phyloP scores from a whole-genome alignment of 2,888 invertebrate genomes.

The Doris montereyensis region DNA sequence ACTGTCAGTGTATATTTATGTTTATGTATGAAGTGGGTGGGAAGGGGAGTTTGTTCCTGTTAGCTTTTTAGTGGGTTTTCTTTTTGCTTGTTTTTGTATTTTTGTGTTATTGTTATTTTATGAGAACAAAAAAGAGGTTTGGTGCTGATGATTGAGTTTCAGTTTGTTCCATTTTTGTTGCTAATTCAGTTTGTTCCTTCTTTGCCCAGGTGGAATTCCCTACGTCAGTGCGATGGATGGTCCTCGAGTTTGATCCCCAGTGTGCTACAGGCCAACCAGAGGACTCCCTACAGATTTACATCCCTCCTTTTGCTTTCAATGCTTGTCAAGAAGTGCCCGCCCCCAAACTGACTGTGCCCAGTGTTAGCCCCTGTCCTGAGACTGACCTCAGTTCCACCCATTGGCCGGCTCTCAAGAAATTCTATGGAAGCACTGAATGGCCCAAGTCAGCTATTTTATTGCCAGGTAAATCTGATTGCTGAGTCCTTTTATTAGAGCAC shows the following conservation, averaged over 20 bases:
- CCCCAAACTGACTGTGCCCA: constrained; percentile 26
- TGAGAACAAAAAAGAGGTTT: too few relatives aligned
- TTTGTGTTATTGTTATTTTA: too few relatives aligned
- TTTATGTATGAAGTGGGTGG: too few relatives aligned
- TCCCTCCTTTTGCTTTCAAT: constrained; percentile 54
- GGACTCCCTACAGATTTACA: constrained; percentile 80
- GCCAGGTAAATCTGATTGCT: constrained; percentile 80
- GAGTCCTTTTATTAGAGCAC: too few relatives aligned
- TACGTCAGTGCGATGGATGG: constrained; percentile 89
- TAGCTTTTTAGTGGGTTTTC: too few relatives aligned
- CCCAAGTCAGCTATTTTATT: constrained; percentile 84
- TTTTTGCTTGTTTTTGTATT: too few relatives aligned
- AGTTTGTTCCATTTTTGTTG: too few relatives aligned
- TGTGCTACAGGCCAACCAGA: constrained; percentile 95
- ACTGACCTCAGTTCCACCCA: constrained; percentile 53
- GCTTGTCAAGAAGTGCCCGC: constrained; percentile 24
- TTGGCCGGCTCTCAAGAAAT: constrained; percentile 74
- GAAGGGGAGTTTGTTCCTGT: too few relatives aligned
- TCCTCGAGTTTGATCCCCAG: constrained; percentile 92
- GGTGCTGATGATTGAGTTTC: too few relatives aligned
- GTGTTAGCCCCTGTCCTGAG: constrained; percentile 38
- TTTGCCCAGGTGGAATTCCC: constrained; percentile 84
- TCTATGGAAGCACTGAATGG: constrained; percentile 81
- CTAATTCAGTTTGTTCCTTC: too few relatives aligned
- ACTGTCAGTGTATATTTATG: too few relatives aligned